Percentiles rank a stretch among this genome's conserved stretches.
Evolutionary conservation across 2,888 invertebrate species (phyloP).

Genomic region (Spodoptera exigua): DNA sequence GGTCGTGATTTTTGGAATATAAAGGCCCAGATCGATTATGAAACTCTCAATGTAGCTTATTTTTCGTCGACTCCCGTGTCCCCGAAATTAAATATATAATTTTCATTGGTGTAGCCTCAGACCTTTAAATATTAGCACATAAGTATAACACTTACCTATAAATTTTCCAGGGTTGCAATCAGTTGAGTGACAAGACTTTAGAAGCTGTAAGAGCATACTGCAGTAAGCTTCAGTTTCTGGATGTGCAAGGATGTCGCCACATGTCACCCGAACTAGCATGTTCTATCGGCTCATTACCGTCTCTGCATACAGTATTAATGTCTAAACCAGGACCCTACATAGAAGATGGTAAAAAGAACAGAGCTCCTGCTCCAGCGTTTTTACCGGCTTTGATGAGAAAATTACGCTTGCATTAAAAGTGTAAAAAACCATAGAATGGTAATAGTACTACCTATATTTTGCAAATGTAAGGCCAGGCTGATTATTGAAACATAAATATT

Average conservation of each 20-base stretch:
- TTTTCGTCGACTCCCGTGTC: too few relatives aligned
- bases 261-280: slow-evolving; percentile 85
- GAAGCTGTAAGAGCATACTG: slow-evolving; percentile 85
- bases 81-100: too few relatives aligned
- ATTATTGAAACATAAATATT: too few relatives aligned
- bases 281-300: slow-evolving; percentile 75
- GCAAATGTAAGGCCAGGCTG: too few relatives aligned
- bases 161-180: slow-evolving; percentile 89
- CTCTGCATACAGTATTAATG: slow-evolving; percentile 83
- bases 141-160: slow-evolving; percentile 1
- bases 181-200: slow-evolving; percentile 89
- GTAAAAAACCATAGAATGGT: too few relatives aligned
- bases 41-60: too few relatives aligned
- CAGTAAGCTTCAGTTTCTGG: slow-evolving; percentile 87
- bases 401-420: slow-evolving; percentile 75
- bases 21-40: too few relatives aligned
- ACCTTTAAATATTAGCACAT: too few relatives aligned
- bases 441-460: too few relatives aligned
- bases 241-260: slow-evolving; percentile 88
- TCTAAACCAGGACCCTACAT: slow-evolving; percentile 85
- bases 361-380: slow-evolving; percentile 78
- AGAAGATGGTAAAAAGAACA: slow-evolving; percentile 78
- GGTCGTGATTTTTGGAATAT: too few relatives aligned
- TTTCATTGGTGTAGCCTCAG: too few relatives aligned
- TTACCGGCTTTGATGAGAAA: slow-evolving; percentile 80